Evolutionary conservation across 2,888 invertebrate species (phyloP).

Genomic region (Osedax frankpressi): DNA sequence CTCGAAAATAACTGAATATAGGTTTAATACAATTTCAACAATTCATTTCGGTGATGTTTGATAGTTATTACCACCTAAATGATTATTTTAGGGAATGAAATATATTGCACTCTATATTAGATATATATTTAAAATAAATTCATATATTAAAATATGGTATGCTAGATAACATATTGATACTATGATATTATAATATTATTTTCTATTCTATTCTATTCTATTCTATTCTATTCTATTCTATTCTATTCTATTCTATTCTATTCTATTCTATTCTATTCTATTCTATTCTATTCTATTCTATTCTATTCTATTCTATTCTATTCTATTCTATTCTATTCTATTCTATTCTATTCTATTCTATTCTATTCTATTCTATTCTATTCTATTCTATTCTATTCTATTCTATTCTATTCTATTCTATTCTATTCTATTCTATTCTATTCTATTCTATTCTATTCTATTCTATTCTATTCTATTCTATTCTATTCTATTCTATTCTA

Average conservation of each 20-base stretch:
- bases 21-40: too few relatives aligned
- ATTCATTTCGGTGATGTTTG: too few relatives aligned
- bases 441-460: background rate
- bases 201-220: background rate
- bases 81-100: too few relatives aligned
- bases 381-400: background rate
- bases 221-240: background rate
- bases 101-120: too few relatives aligned
- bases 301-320: background rate
- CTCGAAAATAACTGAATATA: too few relatives aligned
- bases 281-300: slow-evolving; percentile 1
- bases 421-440: background rate
- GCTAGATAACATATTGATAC: too few relatives aligned
- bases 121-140: too few relatives aligned
- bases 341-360: background rate
- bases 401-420: background rate
- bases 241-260: background rate
- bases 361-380: background rate
- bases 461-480: background rate
- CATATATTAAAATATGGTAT: too few relatives aligned
- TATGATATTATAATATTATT: too few relatives aligned
- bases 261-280: background rate
- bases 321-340: background rate
- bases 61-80: too few relatives aligned
- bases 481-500: background rate